phyloP scores from a whole-genome alignment of 2,113 vertebrate species.

The Vimba vimba region DNA sequence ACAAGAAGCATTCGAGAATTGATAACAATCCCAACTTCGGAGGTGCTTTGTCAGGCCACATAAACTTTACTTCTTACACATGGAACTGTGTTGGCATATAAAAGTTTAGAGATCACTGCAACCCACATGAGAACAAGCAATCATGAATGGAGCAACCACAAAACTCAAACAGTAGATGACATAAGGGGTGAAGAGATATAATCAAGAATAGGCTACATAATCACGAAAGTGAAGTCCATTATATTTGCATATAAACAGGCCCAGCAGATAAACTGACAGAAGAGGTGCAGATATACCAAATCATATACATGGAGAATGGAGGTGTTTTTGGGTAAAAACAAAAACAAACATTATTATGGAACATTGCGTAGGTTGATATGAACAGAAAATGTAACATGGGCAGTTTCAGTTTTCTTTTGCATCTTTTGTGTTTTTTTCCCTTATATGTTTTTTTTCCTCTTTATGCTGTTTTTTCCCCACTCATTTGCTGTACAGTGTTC shows the following conservation, averaged over 20 bases:
- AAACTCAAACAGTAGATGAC: background rate
- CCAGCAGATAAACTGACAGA: background rate
- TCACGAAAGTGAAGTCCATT: background rate
- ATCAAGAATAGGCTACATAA: background rate
- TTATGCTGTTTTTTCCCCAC: background rate
- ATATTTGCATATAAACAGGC: background rate
- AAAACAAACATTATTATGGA: background rate
- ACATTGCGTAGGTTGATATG: conserved; percentile 5
- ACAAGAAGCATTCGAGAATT: background rate
- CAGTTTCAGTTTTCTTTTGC: background rate
- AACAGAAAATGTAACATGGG: background rate
- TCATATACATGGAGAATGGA: background rate
- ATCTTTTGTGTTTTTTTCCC: background rate
- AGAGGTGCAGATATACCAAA: background rate
- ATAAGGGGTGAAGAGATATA: background rate
- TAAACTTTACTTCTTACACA: background rate
- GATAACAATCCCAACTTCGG: background rate
- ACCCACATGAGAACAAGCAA: background rate
- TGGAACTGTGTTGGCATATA: background rate
- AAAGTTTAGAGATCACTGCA: background rate
- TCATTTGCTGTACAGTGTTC: background rate
- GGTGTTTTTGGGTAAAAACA: background rate
- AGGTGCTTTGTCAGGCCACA: background rate
- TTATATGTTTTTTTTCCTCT: background rate
- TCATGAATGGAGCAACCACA: background rate